These are phyloP conservation scores for Enteromius unitaeniatus DNA, from an alignment of 2,797 vertebrate genomes.

Conservation along the genomic window DNA sequence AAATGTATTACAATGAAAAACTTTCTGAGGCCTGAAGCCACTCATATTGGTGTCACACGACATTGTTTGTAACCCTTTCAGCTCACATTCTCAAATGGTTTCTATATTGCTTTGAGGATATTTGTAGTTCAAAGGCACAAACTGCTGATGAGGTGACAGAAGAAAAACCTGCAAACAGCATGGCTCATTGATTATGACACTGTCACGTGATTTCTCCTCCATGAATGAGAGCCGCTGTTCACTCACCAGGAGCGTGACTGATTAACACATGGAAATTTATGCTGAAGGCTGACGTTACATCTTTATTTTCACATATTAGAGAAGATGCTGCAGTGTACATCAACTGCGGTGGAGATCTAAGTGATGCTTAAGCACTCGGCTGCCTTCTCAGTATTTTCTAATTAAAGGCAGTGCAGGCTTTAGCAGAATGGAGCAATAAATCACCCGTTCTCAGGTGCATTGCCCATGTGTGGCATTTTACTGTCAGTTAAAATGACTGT, in stretches of 20 bases:
- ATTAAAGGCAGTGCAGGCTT: constrained; percentile 81
- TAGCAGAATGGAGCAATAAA: constrained; percentile 78
- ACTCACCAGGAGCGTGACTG: constrained; percentile 29
- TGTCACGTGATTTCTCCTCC: background rate
- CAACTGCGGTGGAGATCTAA: constrained; percentile 74
- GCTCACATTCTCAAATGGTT: constrained; percentile 6
- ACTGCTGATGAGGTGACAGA: constrained; percentile 23
- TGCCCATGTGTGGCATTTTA: constrained; percentile 75
- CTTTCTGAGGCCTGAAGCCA: background rate
- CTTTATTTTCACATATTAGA: constrained; percentile 60
- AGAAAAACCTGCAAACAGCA: constrained; percentile 44
- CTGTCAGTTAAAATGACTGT: constrained; percentile 74
- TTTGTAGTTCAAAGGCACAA: constrained; percentile 29
- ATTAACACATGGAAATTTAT: constrained; percentile 52
- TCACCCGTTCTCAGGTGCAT: constrained; percentile 80
- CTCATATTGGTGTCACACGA: background rate
- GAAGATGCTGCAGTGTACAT: constrained; percentile 67
- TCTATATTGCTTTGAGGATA: constrained; percentile 22
- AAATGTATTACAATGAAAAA: background rate
- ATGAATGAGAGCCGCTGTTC: constrained; percentile 27
- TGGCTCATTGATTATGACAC: constrained; percentile 41
- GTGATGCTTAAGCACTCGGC: constrained; percentile 73
- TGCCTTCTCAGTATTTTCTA: constrained; percentile 82
- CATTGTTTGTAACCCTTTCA: background rate
- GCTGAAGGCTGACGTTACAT: constrained; percentile 51